These are phyloP conservation scores for Drosophila melanogaster DNA, from an alignment of 1,140 invertebrate species.

Conservation along the genomic window DNA sequence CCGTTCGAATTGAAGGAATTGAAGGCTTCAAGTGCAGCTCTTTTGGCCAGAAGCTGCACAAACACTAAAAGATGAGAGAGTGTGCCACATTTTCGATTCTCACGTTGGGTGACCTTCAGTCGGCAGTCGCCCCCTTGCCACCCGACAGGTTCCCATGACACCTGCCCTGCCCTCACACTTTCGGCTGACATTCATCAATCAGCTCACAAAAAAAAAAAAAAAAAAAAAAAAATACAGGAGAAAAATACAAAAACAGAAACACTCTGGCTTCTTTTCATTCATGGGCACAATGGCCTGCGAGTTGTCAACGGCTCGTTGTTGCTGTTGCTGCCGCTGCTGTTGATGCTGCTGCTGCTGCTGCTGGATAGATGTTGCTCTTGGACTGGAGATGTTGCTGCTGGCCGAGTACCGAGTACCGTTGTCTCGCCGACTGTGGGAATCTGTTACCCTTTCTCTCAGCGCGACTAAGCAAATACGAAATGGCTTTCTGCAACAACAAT, in stretches of 20 bases:
- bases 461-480: constrained; percentile 72
- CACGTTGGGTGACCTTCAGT: constrained; percentile 41
- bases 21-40: constrained; percentile 65
- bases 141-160: constrained; percentile 65
- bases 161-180: constrained; percentile 58
- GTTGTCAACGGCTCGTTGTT: constrained; percentile 36
- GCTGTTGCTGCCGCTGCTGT: constrained; percentile 1
- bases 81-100: constrained; percentile 45
- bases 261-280: constrained; percentile 40
- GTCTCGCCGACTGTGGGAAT: constrained; percentile 70
- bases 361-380: constrained; percentile 12
- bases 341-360: constrained; percentile 2
- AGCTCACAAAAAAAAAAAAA: constrained; percentile 31
- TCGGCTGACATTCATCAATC: constrained; percentile 78
- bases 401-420: constrained; percentile 22
- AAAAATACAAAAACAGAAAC: constrained; percentile 4
- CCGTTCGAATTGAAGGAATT: constrained; percentile 60
- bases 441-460: constrained; percentile 79
- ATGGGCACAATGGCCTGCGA: constrained; percentile 35
- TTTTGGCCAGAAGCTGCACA: constrained; percentile 66
- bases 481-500: constrained; percentile 63
- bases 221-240: constrained; percentile 1
- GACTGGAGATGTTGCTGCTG: constrained; percentile 11
- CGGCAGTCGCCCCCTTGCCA: background rate
- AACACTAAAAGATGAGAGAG: constrained; percentile 46